A percentile compares a stretch with the other conserved stretches of the same genome.
These are phyloP conservation scores for Papilio dardanus DNA, from an alignment of 1,140 invertebrate species.

Conservation along the genomic window DNA sequence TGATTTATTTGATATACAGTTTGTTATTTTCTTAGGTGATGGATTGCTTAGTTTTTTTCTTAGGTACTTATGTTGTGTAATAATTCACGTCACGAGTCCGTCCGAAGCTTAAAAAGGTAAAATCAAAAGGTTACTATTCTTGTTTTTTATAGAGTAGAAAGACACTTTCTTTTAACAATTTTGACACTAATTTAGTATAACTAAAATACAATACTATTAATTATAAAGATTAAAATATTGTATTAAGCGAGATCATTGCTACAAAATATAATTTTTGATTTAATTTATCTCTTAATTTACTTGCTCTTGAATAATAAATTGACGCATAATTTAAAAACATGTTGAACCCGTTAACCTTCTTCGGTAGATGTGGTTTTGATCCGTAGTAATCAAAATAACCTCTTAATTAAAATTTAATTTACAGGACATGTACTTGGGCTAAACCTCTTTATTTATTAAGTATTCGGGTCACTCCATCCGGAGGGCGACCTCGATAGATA, in stretches of 20 bases:
- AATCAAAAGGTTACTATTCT: background rate
- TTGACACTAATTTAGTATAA: too few species aligned
- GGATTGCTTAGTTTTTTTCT: background rate
- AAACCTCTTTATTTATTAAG: conserved; percentile 24
- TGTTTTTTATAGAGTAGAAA: too few species aligned
- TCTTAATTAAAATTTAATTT: conserved; percentile 19
- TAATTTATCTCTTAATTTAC: too few species aligned
- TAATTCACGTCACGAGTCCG: background rate
- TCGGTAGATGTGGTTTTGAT: background rate
- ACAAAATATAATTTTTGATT: too few species aligned
- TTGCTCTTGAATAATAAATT: background rate
- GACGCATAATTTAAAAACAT: background rate
- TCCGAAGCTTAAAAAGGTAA: background rate
- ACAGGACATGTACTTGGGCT: conserved; percentile 17
- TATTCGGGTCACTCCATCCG: conserved; percentile 25
- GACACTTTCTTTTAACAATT: too few species aligned
- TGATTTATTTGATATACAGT: background rate
- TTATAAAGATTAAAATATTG: too few species aligned
- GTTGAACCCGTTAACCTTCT: background rate
- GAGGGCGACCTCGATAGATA: conserved; percentile 14
- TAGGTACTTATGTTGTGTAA: background rate
- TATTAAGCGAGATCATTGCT: too few species aligned
- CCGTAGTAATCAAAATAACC: background rate
- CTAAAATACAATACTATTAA: too few species aligned
- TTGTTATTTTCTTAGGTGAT: background rate